phyloP scores from a whole-genome alignment of 2,113 vertebrate species.

The Lasiurus borealis region DNA sequence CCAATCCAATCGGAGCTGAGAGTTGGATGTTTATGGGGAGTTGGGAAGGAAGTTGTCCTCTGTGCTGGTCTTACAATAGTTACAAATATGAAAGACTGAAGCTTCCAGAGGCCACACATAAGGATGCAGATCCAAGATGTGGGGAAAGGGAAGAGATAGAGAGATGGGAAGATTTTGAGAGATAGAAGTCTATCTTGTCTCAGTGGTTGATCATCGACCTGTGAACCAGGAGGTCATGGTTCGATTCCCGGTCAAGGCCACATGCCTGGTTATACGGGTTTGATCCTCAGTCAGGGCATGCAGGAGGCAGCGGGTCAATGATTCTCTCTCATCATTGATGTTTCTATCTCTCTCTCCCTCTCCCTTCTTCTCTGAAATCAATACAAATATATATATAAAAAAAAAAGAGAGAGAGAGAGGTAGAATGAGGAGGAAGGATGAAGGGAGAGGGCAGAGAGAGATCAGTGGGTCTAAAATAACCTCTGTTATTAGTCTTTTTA shows the following conservation, averaged over 20 bases:
- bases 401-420: not conserved
- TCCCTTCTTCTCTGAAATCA: too few species aligned
- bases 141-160: not conserved
- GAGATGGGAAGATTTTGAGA: not conserved
- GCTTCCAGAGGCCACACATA: not conserved
- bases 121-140: not conserved
- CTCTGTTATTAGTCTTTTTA: not conserved
- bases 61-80: not conserved
- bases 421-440: not conserved
- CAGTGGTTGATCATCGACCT: too few species aligned
- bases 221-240: too few species aligned
- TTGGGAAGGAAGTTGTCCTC: not conserved
- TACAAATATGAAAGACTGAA: not conserved
- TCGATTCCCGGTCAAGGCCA: too few species aligned
- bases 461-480: not conserved
- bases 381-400: too few species aligned
- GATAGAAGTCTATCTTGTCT: too few species aligned
- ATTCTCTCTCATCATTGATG: too few species aligned
- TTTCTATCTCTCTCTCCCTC: too few species aligned
- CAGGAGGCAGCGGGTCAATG: too few species aligned
- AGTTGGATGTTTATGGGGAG: slow-evolving; percentile 5
- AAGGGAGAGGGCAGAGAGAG: not conserved
- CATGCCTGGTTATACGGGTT: too few species aligned
- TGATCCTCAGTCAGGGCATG: too few species aligned
- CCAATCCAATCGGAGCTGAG: not conserved